These are phyloP conservation scores for Lacerta viridis DNA, from an alignment of 2,797 vertebrate genomes.

Conservation along the genomic window DNA sequence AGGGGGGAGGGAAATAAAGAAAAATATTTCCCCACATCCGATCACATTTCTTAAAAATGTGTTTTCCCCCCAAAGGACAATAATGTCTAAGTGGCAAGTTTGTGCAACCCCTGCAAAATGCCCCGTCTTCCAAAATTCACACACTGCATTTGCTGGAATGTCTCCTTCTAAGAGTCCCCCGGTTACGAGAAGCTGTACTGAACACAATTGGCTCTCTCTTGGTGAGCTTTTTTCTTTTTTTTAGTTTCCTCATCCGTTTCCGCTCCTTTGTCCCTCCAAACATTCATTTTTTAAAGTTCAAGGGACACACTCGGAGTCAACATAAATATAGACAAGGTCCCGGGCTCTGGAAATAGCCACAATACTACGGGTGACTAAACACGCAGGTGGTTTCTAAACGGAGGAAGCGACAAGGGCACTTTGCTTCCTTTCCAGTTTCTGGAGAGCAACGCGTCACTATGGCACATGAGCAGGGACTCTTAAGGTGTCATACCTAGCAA, in stretches of 20 bases:
- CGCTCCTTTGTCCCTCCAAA: conserved; percentile 45
- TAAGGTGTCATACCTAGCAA: not conserved
- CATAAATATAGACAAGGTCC: conserved; percentile 48
- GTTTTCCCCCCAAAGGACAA: not conserved
- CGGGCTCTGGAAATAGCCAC: conserved; percentile 44
- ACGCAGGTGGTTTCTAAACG: conserved; percentile 49
- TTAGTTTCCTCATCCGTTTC: conserved; percentile 41
- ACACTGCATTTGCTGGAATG: conserved; percentile 15
- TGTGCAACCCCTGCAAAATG: not conserved
- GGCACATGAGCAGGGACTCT: not conserved
- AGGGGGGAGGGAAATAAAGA: not conserved
- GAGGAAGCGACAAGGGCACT: conserved; percentile 10
- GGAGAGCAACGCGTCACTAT: not conserved
- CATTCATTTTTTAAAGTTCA: conserved; percentile 42
- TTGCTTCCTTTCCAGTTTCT: conserved; percentile 5
- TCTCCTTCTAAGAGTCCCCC: conserved; percentile 8
- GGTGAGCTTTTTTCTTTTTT: not conserved
- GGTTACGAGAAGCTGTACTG: conserved; percentile 35
- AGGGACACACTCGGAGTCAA: conserved; percentile 18
- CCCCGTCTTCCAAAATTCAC: not conserved
- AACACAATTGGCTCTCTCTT: conserved; percentile 24
- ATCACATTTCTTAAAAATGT: not conserved
- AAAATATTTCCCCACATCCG: not conserved
- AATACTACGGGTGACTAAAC: conserved; percentile 16
- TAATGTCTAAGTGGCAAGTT: not conserved